phyloP scores from a whole-genome alignment of 2,888 invertebrate species.

The Coelopa pilipes region DNA sequence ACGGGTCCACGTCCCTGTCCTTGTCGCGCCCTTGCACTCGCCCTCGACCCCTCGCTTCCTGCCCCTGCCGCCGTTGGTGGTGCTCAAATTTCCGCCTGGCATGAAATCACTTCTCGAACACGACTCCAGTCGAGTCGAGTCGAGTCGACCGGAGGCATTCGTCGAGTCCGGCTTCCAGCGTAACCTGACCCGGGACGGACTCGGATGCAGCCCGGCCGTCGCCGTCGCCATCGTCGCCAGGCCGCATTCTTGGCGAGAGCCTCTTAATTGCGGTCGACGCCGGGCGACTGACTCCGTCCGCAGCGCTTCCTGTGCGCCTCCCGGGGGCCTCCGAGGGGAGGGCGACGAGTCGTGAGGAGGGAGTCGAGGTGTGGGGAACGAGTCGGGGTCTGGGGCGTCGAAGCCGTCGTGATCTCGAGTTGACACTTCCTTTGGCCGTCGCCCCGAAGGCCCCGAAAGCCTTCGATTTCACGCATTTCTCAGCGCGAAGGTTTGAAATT shows the following conservation, averaged over 20 bases:
- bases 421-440: not conserved
- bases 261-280: slow-evolving; percentile 21
- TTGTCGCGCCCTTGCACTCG: not conserved
- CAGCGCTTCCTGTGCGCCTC: slow-evolving; percentile 14
- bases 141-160: too few species aligned
- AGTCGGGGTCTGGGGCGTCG: not conserved
- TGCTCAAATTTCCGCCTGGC: not conserved
- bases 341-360: not conserved
- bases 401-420: not conserved
- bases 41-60: too few species aligned
- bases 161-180: not conserved
- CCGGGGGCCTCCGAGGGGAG: not conserved
- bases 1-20: not conserved
- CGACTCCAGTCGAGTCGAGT: too few species aligned
- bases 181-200: not conserved
- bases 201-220: not conserved
- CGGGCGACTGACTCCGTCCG: slow-evolving; percentile 5
- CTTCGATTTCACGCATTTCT: not conserved
- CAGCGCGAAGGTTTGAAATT: not conserved
- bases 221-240: not conserved
- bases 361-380: not conserved
- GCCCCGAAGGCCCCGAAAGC: not conserved
- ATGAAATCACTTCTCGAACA: not conserved
- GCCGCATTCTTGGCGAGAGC: slow-evolving; percentile 14
- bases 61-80: not conserved